phyloP scores from a whole-genome alignment of 2,797 vertebrate species.

The Varecia variegata region DNA sequence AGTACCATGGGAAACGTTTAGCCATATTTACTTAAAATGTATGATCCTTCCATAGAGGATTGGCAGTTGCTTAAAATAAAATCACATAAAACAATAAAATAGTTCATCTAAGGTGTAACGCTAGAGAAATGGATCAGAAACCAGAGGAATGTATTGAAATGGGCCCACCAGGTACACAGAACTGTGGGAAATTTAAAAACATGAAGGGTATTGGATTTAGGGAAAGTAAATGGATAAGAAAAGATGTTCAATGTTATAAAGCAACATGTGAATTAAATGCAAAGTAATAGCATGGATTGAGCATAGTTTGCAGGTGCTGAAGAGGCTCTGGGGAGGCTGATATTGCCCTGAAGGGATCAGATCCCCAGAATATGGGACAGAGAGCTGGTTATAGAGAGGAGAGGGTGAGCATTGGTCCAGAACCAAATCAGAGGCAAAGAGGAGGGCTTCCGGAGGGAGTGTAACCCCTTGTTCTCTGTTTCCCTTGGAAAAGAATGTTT shows the following conservation, averaged over 20 bases:
- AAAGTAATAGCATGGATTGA: not conserved
- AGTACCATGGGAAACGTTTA: not conserved
- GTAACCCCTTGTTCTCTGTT: not conserved
- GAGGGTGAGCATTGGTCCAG: not conserved
- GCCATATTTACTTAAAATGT: not conserved
- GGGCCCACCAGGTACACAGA: not conserved
- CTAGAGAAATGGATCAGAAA: not conserved
- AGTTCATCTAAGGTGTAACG: not conserved
- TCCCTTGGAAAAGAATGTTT: not conserved
- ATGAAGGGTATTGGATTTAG: not conserved
- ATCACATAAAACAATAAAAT: not conserved
- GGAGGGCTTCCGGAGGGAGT: not conserved
- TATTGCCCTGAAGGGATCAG: not conserved
- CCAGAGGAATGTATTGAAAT: not conserved
- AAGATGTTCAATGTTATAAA: not conserved
- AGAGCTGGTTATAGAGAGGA: not conserved
- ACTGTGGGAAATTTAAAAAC: not conserved
- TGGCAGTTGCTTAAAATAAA: not conserved
- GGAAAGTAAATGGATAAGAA: not conserved
- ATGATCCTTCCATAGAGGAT: not conserved
- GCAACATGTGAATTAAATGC: not conserved
- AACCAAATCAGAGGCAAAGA: not conserved
- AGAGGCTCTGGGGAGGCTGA: not conserved
- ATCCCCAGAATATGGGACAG: too few relatives aligned
- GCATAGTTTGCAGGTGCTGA: not conserved